Base-by-base conservation (phyloP, 2,797 vertebrate species). In the Phyllotis vaccarum region DNA sequence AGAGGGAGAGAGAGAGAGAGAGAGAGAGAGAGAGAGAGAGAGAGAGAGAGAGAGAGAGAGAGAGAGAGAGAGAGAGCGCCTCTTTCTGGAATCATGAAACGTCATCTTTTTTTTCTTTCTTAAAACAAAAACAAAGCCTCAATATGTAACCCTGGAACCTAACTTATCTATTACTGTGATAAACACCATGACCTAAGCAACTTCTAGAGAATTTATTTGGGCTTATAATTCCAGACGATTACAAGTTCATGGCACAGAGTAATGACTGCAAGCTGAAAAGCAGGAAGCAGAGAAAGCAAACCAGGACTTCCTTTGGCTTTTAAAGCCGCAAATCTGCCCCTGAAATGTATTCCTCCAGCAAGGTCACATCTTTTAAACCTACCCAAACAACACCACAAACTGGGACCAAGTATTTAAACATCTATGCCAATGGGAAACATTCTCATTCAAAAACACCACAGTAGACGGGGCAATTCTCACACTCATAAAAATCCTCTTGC, bases 41-140 rank as follows among this genome's bases (percentile, higher is more conserved):
- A n/a, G n/a, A n/a, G n/a, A n/a, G n/a, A n/a, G n/a, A n/a, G n/a
- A n/a, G n/a, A n/a, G n/a, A n/a, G n/a, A n/a, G n/a, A n/a, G n/a
- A n/a, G n/a, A n/a, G n/a, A n/a, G n/a, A n/a, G n/a, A n/a, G n/a
- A n/a, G n/a, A n/a, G n/a, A 40, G 37, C 49, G 6, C 31, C n/a
- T 94, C 29, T 46, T 80, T 8, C 62, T 93, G 75, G 31, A 95
- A 93, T 89, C 72, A 92, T 19, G 27, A 91, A 95, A 80, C 79
- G 54, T 0, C 22, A 79, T 49, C 40, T 49, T 54, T n/a, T 54
- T 60, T 34, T 46, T 40, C 22, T 27, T 74, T 6, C 37, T 24
- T 40, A 37, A 72, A 40, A 17, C n/a, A 34, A 72, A n/a, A 70
- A 66, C 14, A 24, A 85, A 12, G 6, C 21, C 43, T 85, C 43